Percentiles rank a stretch among this genome's conserved stretches.
phyloP scores from a whole-genome alignment of 2,113 vertebrate genomes.

The Colius striatus region DNA sequence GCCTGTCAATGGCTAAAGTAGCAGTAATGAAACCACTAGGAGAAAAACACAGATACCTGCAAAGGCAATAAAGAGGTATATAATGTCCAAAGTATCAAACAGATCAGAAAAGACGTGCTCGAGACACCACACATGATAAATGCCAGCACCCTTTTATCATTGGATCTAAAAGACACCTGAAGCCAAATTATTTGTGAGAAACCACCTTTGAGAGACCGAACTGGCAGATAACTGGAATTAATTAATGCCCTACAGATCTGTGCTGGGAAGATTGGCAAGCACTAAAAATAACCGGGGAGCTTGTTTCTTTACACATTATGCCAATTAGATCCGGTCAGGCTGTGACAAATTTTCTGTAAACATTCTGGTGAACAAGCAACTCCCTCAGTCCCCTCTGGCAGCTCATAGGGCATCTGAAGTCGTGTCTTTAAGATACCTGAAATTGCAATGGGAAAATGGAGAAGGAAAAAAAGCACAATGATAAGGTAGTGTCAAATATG shows the following conservation, averaged over 20 bases:
- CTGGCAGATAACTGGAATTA: slow-evolving; percentile 15
- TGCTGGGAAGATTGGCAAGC: not conserved
- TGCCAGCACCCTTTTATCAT: not conserved
- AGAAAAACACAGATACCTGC: not conserved
- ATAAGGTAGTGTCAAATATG: not conserved
- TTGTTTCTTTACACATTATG: not conserved
- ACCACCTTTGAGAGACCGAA: not conserved
- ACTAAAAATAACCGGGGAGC: not conserved
- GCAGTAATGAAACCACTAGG: not conserved
- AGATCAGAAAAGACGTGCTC: not conserved
- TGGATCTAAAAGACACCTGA: not conserved
- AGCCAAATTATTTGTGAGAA: not conserved
- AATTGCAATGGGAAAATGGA: not conserved
- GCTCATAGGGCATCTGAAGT: not conserved
- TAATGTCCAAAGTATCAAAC: not conserved
- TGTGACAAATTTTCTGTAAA: slow-evolving; percentile 32
- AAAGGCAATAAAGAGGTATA: not conserved
- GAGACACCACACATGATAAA: not conserved
- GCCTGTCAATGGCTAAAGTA: not conserved
- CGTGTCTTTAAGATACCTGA: not conserved
- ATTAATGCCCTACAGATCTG: not conserved
- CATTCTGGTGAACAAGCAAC: not conserved
- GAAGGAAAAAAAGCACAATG: not conserved
- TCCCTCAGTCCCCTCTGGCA: not conserved
- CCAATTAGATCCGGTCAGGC: not conserved